phyloP scores from a whole-genome alignment of 2,113 vertebrate genomes.

The Glareola pratincola region DNA sequence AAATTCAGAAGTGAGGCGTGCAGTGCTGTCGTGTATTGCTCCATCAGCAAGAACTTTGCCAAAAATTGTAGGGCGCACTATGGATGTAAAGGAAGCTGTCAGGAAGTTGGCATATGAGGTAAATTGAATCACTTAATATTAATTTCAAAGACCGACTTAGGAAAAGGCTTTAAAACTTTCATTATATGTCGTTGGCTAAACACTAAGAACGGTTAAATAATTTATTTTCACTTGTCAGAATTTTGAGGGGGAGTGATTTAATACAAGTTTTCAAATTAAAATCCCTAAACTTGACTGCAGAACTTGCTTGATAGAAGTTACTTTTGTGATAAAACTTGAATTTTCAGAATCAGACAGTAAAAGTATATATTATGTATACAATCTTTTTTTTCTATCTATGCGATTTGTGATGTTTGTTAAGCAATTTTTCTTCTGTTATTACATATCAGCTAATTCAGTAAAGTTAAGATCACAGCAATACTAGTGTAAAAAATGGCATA shows the following conservation, averaged over 20 bases:
- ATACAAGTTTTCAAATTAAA: neutral
- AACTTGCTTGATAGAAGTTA: neutral
- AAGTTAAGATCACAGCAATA: neutral
- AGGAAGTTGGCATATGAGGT: slow-evolving; percentile 93
- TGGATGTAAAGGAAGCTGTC: slow-evolving; percentile 89
- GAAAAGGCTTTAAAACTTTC: neutral
- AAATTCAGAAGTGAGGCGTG: slow-evolving; percentile 89
- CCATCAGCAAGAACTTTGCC: slow-evolving; percentile 85
- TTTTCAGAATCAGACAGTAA: neutral
- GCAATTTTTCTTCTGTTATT: neutral
- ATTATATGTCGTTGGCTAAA: neutral
- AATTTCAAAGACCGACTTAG: neutral
- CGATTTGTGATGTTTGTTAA: neutral
- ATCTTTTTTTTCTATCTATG: neutral
- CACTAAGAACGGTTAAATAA: neutral
- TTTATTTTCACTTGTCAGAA: neutral
- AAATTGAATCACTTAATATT: neutral
- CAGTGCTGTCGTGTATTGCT: slow-evolving; percentile 90
- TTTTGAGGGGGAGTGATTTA: neutral
- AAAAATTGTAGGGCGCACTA: slow-evolving; percentile 87
- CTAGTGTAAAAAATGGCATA: neutral
- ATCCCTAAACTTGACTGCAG: neutral
- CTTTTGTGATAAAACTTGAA: neutral
- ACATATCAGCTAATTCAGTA: neutral
- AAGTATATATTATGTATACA: neutral